Percentiles rank a stretch among this genome's conserved stretches.
These are phyloP conservation scores for Scleropages formosus DNA, from an alignment of 2,797 vertebrate species.

Conservation along the genomic window DNA sequence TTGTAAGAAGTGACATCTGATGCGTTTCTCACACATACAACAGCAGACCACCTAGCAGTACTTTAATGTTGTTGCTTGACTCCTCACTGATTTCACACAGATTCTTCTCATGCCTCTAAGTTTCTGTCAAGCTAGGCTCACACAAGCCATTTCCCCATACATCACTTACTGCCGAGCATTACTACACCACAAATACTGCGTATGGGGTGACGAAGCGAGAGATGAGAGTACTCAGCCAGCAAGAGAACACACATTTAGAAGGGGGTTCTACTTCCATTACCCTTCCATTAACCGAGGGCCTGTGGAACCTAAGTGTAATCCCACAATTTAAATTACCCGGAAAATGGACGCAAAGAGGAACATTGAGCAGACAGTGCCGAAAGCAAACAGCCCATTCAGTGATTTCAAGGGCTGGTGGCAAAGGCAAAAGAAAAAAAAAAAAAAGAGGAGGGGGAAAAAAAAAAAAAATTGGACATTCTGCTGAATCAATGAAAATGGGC, in stretches of 20 bases:
- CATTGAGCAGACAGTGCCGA: conserved; percentile 10
- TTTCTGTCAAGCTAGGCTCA: background rate
- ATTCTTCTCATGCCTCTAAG: background rate
- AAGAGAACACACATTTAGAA: conserved; percentile 17
- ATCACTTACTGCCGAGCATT: background rate
- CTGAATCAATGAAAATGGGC: conserved; percentile 21
- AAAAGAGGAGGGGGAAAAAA: background rate
- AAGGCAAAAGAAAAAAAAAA: background rate
- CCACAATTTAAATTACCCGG: conserved; percentile 33
- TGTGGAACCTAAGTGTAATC: conserved; percentile 19
- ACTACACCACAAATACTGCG: conserved; percentile 18
- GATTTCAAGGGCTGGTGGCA: conserved; percentile 11
- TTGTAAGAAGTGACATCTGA: too few species aligned
- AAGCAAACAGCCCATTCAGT: conserved; percentile 24
- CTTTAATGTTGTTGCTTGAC: too few species aligned
- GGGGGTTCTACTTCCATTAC: conserved; percentile 28
- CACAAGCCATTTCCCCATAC: background rate
- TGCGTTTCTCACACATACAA: too few species aligned
- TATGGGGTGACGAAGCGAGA: background rate
- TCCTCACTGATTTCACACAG: too few species aligned
- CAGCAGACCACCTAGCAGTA: too few species aligned
- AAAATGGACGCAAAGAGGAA: conserved; percentile 30
- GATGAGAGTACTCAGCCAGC: conserved; percentile 13
- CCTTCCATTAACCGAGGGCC: conserved; percentile 22
- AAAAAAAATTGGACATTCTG: too few species aligned